Conservation (phyloP, 2,797 vertebrate species). For the Molothrus aeneus region DNA sequence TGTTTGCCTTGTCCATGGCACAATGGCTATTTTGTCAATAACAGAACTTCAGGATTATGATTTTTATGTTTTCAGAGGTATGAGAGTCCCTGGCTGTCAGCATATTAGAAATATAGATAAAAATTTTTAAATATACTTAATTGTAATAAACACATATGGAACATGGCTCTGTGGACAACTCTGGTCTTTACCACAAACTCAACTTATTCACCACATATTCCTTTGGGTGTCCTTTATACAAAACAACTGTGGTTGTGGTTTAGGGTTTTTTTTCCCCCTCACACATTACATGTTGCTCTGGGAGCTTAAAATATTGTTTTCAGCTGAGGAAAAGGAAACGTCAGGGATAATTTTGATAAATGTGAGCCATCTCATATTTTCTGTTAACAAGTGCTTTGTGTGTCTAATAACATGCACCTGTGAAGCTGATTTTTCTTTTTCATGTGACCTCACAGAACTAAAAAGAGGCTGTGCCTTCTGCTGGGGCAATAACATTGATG, state of each 20-base stretch:
- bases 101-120: neutral
- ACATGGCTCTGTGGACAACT: neutral
- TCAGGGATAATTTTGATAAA: constrained; percentile 68
- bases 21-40: neutral
- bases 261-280: neutral
- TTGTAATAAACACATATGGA: neutral
- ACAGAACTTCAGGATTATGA: rapidly evolving
- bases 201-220: neutral
- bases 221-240: neutral
- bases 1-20: neutral
- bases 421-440: constrained; percentile 33
- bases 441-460: constrained; percentile 33
- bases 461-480: neutral
- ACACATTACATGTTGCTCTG: neutral
- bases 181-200: neutral
- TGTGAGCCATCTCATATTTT: constrained; percentile 41
- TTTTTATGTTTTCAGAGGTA: neutral
- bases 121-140: neutral
- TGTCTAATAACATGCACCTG: constrained; percentile 60
- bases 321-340: constrained; percentile 67
- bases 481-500: neutral
- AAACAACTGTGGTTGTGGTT: neutral
- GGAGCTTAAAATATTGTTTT: constrained; percentile 45
- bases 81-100: neutral
- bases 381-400: constrained; percentile 65